Base-by-base conservation (phyloP, 2,797 vertebrate species). In the Enteromius unitaeniatus region DNA sequence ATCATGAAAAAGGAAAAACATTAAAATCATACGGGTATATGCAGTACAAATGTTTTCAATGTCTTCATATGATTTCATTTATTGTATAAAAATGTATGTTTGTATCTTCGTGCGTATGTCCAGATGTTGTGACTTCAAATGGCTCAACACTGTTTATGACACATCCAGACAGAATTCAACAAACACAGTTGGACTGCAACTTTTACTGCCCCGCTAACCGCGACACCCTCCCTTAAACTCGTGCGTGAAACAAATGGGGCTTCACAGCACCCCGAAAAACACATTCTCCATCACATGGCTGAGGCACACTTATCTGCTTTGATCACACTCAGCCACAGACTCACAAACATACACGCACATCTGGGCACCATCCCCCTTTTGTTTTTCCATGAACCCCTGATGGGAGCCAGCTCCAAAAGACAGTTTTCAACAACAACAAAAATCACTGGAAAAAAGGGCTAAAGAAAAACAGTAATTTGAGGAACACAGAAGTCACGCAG, bases 281-380 rank as follows among this genome's bases (percentile, higher is more conserved):
- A 70, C 72, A 58, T 19, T 76, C 79, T 78, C 69, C 55, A 60
- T 49, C 72, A 77, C 80, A 77, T 79, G 75, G 75, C 42, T 42
- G 58, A 83, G 65, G 69, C 65, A 74, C 60, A 82, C 69, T 78
- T 84, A 83, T 73, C 74, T 78, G 40, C 86, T 84, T 70, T 85
- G 53, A 83, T 84, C 88, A 77, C 70, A 60, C 62, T 40, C 45
- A 34, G 85, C 69, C 67, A 80, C 62, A 81, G 65, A 75, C 69
- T 82, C 73, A 84, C 84, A 85, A 86, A 84, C 86, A 88, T 85
- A 78, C 86, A 85, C 86, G 86, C 87, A 93, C 93, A 94, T 94
- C 93, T 95, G 93, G 93, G 90, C 89, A 88, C 90, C 93, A 95
- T 93, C 88, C 89, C 78, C 78, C 62, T 84, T 82, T 88, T 84